Conservation (phyloP, 2,888 invertebrate genomes). For the Monopis laevigella region DNA sequence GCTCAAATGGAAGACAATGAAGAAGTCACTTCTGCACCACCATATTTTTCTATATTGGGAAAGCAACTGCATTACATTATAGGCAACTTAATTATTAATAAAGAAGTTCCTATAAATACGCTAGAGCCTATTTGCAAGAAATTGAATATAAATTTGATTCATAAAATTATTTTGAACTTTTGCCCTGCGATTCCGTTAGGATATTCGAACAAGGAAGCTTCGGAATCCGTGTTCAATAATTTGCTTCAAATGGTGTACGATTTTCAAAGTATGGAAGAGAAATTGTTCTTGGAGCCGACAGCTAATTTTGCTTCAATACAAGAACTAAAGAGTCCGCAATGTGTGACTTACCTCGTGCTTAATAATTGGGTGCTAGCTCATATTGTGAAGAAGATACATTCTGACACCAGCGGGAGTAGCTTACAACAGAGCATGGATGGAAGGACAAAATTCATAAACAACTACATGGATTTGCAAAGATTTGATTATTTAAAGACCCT, state of each 20-base stretch:
- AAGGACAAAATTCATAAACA: constrained; percentile 68
- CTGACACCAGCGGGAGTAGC: constrained; percentile 53
- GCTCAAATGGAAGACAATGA: constrained; percentile 56
- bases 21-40: constrained; percentile 29
- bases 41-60: constrained; percentile 63
- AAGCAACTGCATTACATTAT: constrained; percentile 68
- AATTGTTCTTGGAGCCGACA: constrained; percentile 55
- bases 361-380: constrained; percentile 76
- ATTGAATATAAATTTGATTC: constrained; percentile 77
- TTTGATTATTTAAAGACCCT: constrained; percentile 60
- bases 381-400: constrained; percentile 72
- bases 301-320: constrained; percentile 49
- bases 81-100: constrained; percentile 73
- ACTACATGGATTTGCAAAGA: constrained; percentile 65
- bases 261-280: constrained; percentile 52
- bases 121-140: constrained; percentile 75
- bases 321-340: constrained; percentile 55
- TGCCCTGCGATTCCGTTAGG: constrained; percentile 71
- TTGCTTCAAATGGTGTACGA: constrained; percentile 49
- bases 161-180: constrained; percentile 76
- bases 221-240: constrained; percentile 44
- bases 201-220: constrained; percentile 44
- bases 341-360: constrained; percentile 70
- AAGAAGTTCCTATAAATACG: constrained; percentile 71
- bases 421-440: constrained; percentile 62